Evolutionary conservation across 2,888 invertebrate species (phyloP), one percentile per base, ranked within the genome.

Genomic region (Hypsopygia costalis): DNA sequence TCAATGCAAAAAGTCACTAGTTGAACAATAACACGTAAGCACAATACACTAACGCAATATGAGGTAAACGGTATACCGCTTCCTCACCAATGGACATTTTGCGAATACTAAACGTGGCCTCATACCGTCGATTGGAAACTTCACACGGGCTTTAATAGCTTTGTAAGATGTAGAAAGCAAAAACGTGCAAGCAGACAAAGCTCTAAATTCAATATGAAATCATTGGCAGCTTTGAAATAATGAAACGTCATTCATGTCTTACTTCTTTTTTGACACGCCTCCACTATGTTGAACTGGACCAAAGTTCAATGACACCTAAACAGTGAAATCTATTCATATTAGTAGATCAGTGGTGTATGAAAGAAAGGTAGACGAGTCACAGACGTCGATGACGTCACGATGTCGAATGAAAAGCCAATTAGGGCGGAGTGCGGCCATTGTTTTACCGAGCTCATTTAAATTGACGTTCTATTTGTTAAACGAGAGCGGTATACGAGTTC

Each of bases 271-370:
- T 53, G 49, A 47, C 55, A 76, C 80, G 70, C 81, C 80, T 72
- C 82, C 82, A 64, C 61, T 41, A 49, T 62, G 63, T 55, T 51
- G 61, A 86, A 81, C 69, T 74, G 72, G 82, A 73, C 62, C 82
- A 81, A 76, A 85, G 85, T 85, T 85, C 81, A 80, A 69, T 67
- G 83, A 80, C 83, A 72, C 62, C 55, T 55, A 75, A 68, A 68
- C 63, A 81, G 82, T 79, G 77, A 80, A 81, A 82, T 63, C 74
- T 77, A 83, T 83, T 83, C 82, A 81, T 76, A 75, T 72, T 72
- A 79, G 70, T 77, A 71, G 73, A 71, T 75, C 75, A 70, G 69
- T 77, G 70, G 75, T 74, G 66, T 67, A 64, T 63, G 60, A 55
- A 69, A 74, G 72, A 77, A 80, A 80, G 66, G 70, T 60, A 61